These are phyloP conservation scores for Tympanuchus pallidicinctus DNA, from an alignment of 2,113 vertebrate species.

Conservation along the genomic window DNA sequence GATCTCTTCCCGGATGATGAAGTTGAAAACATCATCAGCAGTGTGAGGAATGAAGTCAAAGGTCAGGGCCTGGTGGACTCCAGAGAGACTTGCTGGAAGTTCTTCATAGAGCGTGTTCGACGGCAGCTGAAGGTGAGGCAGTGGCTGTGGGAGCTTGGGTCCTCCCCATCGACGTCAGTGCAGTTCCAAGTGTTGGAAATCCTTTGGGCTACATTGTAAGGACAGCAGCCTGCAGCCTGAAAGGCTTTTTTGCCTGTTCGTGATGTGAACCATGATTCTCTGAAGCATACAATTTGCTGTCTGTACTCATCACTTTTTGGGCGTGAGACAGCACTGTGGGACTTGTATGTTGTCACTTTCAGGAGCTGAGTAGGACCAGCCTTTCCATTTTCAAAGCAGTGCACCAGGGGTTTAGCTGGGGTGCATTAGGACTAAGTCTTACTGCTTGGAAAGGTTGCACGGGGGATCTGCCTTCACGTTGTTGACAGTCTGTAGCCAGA, in stretches of 20 bases:
- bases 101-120: slow-evolving; percentile 90
- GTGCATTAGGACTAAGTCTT: neutral
- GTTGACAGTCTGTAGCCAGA: neutral
- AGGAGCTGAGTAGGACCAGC: neutral
- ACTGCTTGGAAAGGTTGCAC: neutral
- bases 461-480: neutral
- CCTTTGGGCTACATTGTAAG: neutral
- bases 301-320: neutral
- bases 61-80: slow-evolving; percentile 85
- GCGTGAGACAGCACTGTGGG: neutral
- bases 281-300: neutral
- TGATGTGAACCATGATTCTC: neutral
- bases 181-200: fast-evolving
- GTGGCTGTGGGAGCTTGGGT: neutral
- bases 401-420: neutral
- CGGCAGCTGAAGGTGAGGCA: slow-evolving; percentile 89
- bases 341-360: neutral
- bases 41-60: slow-evolving; percentile 87
- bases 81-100: slow-evolving; percentile 93
- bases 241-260: neutral
- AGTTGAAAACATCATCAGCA: slow-evolving; percentile 88
- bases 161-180: fast-evolving
- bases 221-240: neutral
- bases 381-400: neutral
- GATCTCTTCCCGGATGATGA: slow-evolving; percentile 94